phyloP scores from a whole-genome alignment of 2,888 invertebrate genomes.

The Stegana nigrithorax region DNA sequence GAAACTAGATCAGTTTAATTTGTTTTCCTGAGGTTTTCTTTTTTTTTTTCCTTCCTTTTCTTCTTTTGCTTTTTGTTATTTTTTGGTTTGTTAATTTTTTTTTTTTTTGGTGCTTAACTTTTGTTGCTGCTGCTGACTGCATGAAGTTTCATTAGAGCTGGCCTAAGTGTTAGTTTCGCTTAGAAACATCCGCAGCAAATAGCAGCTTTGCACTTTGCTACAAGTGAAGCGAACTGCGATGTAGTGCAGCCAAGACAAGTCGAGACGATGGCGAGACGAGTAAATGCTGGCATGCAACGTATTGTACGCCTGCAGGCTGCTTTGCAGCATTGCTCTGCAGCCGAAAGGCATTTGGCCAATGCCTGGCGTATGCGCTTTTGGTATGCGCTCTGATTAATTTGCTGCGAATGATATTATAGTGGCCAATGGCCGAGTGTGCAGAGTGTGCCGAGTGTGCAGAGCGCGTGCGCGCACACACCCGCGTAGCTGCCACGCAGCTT shows the following conservation, averaged over 20 bases:
- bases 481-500: no score
- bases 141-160: conserved; percentile 4
- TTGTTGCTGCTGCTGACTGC: not conserved
- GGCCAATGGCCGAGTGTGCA: conserved; percentile 41
- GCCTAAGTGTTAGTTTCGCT: conserved; percentile 8
- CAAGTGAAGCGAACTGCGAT: not conserved
- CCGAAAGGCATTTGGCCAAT: conserved; percentile 3
- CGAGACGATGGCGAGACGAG: no score
- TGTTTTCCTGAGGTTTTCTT: conserved; percentile 46
- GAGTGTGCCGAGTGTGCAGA: not conserved
- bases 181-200: no score
- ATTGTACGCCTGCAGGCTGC: not conserved
- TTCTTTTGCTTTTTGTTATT: conserved; percentile 29
- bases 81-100: conserved; percentile 17
- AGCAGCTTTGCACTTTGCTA: no score
- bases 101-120: conserved; percentile 2
- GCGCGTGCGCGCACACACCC: no score
- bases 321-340: not conserved
- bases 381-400: conserved; percentile 5
- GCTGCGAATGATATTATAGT: conserved; percentile 51
- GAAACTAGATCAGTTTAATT: conserved; percentile 60
- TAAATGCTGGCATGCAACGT: not conserved
- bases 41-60: no score
- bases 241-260: conserved; percentile 7
- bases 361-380: not conserved